Evolutionary conservation across 64 coral and sea anemone species (phyloP).

Genomic region (Orbicella faveolata): DNA sequence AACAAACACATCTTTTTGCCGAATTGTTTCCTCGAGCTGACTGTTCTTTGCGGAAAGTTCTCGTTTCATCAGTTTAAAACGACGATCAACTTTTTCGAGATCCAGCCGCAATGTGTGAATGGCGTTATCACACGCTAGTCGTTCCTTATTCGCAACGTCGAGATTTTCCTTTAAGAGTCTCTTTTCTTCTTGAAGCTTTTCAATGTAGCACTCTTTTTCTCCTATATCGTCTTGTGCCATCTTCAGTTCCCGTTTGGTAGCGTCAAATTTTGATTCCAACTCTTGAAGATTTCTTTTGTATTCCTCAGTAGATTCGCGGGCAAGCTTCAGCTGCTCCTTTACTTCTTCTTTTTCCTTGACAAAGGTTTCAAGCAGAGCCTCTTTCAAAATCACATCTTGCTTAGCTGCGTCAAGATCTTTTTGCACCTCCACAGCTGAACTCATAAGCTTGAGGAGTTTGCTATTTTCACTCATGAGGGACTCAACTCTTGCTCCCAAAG

Average conservation of each 20-base stretch:
- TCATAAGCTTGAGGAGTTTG: conserved; percentile 29
- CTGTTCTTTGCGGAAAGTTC: conserved; percentile 64
- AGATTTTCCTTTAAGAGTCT: conserved; percentile 36
- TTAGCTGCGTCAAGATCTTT: conserved; percentile 59
- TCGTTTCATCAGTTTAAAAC: conserved; percentile 89
- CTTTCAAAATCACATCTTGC: conserved; percentile 50
- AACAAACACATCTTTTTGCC: conserved; percentile 52
- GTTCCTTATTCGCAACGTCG: conserved; percentile 68
- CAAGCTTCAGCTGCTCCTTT: conserved; percentile 61
- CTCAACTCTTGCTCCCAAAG: conserved; percentile 50
- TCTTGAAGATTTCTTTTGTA: conserved; percentile 47
- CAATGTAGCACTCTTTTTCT: conserved; percentile 14
- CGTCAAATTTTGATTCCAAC: conserved; percentile 32
- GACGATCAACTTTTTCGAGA: conserved; percentile 84
- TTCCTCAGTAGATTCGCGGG: conserved; percentile 38
- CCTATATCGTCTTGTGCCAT: neutral
- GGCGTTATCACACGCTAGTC: conserved; percentile 70
- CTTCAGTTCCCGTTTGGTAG: conserved; percentile 49
- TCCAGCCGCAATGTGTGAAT: conserved; percentile 71
- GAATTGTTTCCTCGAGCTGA: conserved; percentile 69
- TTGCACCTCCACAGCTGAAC: conserved; percentile 53
- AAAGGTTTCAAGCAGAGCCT: conserved; percentile 31
- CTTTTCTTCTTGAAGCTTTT: conserved; percentile 61
- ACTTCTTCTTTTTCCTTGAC: conserved; percentile 68
- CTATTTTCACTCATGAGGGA: conserved; percentile 62